Percentiles rank a stretch among this genome's conserved stretches.
Evolutionary conservation across 2,888 invertebrate species (phyloP).

Genomic region (Pheosia gnoma): DNA sequence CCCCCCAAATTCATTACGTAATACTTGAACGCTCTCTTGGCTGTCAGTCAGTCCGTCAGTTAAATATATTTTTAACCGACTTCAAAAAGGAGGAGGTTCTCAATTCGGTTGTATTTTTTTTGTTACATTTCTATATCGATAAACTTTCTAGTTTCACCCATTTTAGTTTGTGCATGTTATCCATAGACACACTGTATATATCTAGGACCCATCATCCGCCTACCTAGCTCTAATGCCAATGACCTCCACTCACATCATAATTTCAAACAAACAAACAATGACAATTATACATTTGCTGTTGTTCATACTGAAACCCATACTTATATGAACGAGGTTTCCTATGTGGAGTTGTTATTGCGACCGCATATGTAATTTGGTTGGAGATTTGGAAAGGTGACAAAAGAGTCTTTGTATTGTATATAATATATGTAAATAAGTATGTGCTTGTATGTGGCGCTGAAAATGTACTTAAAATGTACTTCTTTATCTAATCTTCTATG

Average conservation of each 20-base stretch:
- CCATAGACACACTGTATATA: slow-evolving; percentile 12
- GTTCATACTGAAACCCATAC: neutral
- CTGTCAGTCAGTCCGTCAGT: too few relatives aligned
- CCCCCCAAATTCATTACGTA: too few relatives aligned
- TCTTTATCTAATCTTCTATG: too few relatives aligned
- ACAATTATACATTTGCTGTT: neutral
- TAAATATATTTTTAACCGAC: too few relatives aligned
- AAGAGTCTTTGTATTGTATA: neutral
- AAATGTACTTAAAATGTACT: too few relatives aligned
- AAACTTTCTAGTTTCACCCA: too few relatives aligned
- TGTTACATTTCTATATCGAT: too few relatives aligned
- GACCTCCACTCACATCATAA: slow-evolving; percentile 14
- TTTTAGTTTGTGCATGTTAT: neutral
- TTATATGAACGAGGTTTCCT: neutral
- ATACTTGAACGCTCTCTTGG: too few relatives aligned
- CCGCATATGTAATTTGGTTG: slow-evolving; percentile 16
- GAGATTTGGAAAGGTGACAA: slow-evolving; percentile 30
- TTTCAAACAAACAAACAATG: neutral
- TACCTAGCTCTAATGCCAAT: slow-evolving; percentile 17
- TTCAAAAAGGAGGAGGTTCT: too few relatives aligned
- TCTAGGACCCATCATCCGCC: slow-evolving; percentile 28
- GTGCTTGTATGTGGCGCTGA: too few relatives aligned
- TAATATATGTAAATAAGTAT: neutral
- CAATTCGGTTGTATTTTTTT: too few relatives aligned
- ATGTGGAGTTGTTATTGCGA: slow-evolving; percentile 11